Percentiles rank a stretch among this genome's conserved stretches.
phyloP scores from a whole-genome alignment of 2,113 vertebrate genomes.

The Alouatta palliata region DNA sequence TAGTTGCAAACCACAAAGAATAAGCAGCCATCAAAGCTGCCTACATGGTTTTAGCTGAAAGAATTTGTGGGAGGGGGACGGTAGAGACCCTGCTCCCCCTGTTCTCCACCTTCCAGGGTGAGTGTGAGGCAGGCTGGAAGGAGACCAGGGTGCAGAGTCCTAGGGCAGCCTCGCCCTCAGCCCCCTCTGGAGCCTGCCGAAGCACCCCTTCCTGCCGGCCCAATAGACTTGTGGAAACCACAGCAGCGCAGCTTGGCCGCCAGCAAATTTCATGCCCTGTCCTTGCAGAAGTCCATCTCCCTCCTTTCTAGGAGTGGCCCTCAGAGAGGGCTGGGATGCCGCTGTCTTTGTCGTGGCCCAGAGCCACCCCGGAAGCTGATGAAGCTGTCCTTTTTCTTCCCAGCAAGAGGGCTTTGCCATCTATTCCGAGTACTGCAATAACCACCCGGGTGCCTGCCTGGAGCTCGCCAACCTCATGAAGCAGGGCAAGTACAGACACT shows the following conservation, averaged over 20 bases:
- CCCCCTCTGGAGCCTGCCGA: background rate
- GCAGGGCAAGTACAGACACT: conserved; percentile 93
- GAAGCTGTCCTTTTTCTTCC: background rate
- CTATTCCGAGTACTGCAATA: conserved; percentile 99
- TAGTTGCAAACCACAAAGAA: background rate
- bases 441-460: conserved; percentile 92
- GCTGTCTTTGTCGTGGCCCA: background rate
- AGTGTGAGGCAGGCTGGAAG: fast-evolving
- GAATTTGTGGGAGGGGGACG: no score
- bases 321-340: fast-evolving
- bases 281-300: background rate
- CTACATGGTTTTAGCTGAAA: background rate
- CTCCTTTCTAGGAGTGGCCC: background rate
- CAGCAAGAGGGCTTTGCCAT: conserved; percentile 96
- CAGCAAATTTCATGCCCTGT: background rate
- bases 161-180: no score
- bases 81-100: no score
- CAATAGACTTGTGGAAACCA: background rate
- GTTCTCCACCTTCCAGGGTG: no score
- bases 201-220: background rate
- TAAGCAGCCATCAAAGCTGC: background rate
- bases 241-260: fast-evolving
- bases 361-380: background rate
- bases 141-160: background rate
- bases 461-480: conserved; percentile 96